Evolutionary conservation across 2,888 invertebrate genomes (phyloP).

Genomic region (Miltochrista miniata): DNA sequence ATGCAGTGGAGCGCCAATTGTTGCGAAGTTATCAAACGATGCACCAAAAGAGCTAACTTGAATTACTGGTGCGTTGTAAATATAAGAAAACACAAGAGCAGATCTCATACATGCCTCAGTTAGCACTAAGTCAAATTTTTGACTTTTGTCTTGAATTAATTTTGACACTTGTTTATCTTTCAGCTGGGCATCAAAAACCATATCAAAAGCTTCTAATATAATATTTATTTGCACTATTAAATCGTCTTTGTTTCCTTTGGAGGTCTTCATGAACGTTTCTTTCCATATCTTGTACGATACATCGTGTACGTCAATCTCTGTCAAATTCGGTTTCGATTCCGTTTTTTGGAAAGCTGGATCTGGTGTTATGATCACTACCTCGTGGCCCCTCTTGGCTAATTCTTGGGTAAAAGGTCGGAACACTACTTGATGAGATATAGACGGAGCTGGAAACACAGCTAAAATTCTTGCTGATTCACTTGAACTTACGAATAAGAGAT

Average conservation of each 20-base stretch:
- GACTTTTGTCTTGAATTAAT: slow-evolving; percentile 6
- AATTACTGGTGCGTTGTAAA: slow-evolving; percentile 50
- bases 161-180: slow-evolving; percentile 2
- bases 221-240: neutral
- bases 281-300: slow-evolving; percentile 40
- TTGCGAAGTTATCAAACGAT: slow-evolving; percentile 18
- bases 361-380: slow-evolving; percentile 59
- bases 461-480: slow-evolving; percentile 27
- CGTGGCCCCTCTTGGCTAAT: slow-evolving; percentile 61
- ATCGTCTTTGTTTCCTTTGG: slow-evolving; percentile 14
- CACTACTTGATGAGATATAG: slow-evolving; percentile 34
- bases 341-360: slow-evolving; percentile 45
- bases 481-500: neutral
- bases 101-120: slow-evolving; percentile 40
- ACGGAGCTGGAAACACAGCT: slow-evolving; percentile 24
- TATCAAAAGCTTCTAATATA: neutral
- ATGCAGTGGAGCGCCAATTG: slow-evolving; percentile 41
- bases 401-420: slow-evolving; percentile 52
- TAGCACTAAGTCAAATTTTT: slow-evolving; percentile 42
- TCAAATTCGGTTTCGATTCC: slow-evolving; percentile 46
- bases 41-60: slow-evolving; percentile 47
- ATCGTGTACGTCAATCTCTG: slow-evolving; percentile 58
- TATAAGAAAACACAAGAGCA: slow-evolving; percentile 37
- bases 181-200: slow-evolving; percentile 2
- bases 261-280: slow-evolving; percentile 3